Evolutionary conservation across 2,888 invertebrate species (phyloP).

Genomic region (Portevinia maculata): DNA sequence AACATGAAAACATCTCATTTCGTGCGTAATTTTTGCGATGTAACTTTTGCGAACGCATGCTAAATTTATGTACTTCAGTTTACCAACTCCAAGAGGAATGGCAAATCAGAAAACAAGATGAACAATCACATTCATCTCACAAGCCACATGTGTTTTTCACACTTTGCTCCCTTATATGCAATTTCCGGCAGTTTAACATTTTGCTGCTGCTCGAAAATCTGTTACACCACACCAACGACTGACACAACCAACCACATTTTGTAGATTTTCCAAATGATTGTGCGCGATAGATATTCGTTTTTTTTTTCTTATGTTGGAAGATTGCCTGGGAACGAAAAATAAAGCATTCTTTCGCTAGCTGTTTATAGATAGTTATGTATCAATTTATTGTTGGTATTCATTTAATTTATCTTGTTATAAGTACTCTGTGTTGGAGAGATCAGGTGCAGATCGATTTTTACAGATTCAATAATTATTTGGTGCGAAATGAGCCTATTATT

Average conservation of each 20-base stretch:
- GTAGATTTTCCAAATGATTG: conserved; percentile 42
- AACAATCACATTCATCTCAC: not conserved
- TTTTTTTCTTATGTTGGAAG: too few relatives aligned
- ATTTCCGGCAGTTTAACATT: not conserved
- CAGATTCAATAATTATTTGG: too few relatives aligned
- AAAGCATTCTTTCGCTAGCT: too few relatives aligned
- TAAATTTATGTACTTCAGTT: not conserved
- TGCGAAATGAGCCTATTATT: too few relatives aligned
- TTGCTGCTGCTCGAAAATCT: not conserved
- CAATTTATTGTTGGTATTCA: too few relatives aligned
- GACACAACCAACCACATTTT: conserved; percentile 17
- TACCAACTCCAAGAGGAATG: too few relatives aligned
- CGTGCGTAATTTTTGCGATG: too few relatives aligned
- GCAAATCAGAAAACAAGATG: not conserved
- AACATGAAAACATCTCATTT: too few relatives aligned
- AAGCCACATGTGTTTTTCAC: conserved; percentile 26
- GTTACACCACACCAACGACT: not conserved
- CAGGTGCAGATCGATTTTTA: too few relatives aligned
- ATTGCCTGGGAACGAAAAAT: too few relatives aligned
- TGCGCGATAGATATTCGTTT: not conserved
- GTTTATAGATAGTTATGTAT: too few relatives aligned
- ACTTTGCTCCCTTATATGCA: conserved; percentile 1
- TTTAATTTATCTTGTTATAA: too few relatives aligned
- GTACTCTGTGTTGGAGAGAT: not conserved
- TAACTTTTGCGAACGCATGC: not conserved